Evolutionary conservation across 2,113 vertebrate species (phyloP).

Genomic region (Indicator indicator): DNA sequence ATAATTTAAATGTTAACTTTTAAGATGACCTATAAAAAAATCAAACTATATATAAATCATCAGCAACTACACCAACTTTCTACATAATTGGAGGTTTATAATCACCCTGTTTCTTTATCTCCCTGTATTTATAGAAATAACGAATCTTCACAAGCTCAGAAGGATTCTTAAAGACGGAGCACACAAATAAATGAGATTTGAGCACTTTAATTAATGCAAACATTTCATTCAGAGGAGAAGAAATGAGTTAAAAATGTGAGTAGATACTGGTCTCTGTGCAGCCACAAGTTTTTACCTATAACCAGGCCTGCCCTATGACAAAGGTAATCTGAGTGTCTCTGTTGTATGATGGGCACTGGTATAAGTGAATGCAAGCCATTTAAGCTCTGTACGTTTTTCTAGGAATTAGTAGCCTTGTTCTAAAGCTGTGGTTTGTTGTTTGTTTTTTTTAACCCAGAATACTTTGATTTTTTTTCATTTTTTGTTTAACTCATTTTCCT

Average conservation of each 20-base stretch:
- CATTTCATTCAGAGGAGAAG: background rate
- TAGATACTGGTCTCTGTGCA: background rate
- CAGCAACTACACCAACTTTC: background rate
- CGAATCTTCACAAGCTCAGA: background rate
- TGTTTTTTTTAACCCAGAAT: background rate
- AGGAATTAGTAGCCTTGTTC: background rate
- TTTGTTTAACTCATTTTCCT: background rate
- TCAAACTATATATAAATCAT: conserved; percentile 43
- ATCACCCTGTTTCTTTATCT: background rate
- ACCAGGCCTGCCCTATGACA: background rate
- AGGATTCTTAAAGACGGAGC: background rate
- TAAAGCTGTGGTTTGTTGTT: background rate
- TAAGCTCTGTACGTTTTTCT: background rate
- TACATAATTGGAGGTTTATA: conserved; percentile 11
- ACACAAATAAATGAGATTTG: background rate
- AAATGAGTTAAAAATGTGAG: background rate
- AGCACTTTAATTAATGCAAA: background rate
- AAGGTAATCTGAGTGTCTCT: background rate
- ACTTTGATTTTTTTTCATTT: background rate
- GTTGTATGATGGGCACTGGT: background rate
- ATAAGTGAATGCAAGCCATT: background rate
- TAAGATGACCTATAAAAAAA: conserved; percentile 47
- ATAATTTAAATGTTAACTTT: conserved; percentile 63
- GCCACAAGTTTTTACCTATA: background rate
- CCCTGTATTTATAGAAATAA: background rate